Evolutionary conservation across 2,797 vertebrate genomes (phyloP).

Genomic region (Trachurus trachurus): DNA sequence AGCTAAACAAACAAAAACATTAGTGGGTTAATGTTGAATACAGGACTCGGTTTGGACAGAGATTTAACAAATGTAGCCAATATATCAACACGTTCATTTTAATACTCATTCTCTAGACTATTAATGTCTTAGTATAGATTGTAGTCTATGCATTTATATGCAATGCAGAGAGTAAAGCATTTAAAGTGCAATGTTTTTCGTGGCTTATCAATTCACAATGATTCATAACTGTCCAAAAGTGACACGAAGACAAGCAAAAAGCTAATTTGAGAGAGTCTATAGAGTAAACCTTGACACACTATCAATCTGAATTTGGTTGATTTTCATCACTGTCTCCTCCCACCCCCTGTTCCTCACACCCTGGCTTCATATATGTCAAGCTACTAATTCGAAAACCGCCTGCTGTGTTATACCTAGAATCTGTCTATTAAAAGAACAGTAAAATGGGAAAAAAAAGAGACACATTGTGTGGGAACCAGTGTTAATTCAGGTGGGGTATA

Average conservation of each 20-base stretch:
- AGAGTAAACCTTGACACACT: background rate
- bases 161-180: background rate
- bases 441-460: conserved; percentile 15
- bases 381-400: conserved; percentile 64
- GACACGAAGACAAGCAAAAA: conserved; percentile 7
- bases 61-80: background rate
- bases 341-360: conserved; percentile 15
- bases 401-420: conserved; percentile 60
- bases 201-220: background rate
- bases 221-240: conserved; percentile 21
- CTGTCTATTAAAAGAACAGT: conserved; percentile 65
- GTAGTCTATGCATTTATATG: background rate
- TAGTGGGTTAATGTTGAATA: background rate
- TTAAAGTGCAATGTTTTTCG: conserved; percentile 6
- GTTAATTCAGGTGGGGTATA: conserved; percentile 57
- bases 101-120: background rate
- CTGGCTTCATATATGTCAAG: conserved; percentile 55
- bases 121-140: background rate
- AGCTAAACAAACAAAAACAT: background rate
- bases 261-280: background rate
- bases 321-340: conserved; percentile 19
- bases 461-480: conserved; percentile 55
- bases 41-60: background rate
- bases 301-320: conserved; percentile 36
- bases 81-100: background rate